Conservation (phyloP, 2,888 invertebrate genomes). For the Heliconius ethilla region DNA sequence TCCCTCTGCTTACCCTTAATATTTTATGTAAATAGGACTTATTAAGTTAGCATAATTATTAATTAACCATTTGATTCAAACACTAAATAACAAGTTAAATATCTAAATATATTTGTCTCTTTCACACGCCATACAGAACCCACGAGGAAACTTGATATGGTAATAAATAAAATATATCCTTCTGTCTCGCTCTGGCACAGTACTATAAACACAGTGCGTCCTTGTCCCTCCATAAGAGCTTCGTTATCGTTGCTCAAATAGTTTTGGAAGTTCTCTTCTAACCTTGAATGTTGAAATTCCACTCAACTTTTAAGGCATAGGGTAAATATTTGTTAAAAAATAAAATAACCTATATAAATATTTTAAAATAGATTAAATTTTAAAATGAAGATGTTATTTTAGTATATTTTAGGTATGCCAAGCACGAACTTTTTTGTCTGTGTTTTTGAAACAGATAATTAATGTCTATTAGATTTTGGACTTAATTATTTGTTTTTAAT, state of each 20-base stretch:
- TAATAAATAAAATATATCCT: slow-evolving; percentile 73
- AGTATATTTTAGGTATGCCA: neutral
- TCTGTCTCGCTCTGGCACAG: slow-evolving; percentile 57
- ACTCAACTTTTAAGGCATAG: slow-evolving; percentile 47
- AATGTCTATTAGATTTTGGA: neutral
- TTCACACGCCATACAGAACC: slow-evolving; percentile 60
- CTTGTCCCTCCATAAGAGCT: slow-evolving; percentile 54
- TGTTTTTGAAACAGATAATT: neutral
- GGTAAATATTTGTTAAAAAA: slow-evolving; percentile 32
- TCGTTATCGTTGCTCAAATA: slow-evolving; percentile 75
- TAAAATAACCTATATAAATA: slow-evolving; percentile 21
- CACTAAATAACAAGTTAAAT: slow-evolving; percentile 39
- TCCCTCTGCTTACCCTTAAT: neutral
- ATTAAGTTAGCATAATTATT: slow-evolving; percentile 1
- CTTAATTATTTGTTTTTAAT: neutral
- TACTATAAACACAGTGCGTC: slow-evolving; percentile 29
- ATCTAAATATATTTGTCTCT: slow-evolving; percentile 60
- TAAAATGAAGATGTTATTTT: slow-evolving; percentile 9
- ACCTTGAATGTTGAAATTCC: slow-evolving; percentile 74
- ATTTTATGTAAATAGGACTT: neutral
- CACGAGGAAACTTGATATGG: slow-evolving; percentile 71
- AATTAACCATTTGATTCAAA: slow-evolving; percentile 1
- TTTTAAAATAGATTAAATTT: slow-evolving; percentile 15
- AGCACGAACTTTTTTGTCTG: neutral
- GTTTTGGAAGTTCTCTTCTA: slow-evolving; percentile 72